Conservation (phyloP, 2,888 invertebrate species). For the Sipha maydis region DNA sequence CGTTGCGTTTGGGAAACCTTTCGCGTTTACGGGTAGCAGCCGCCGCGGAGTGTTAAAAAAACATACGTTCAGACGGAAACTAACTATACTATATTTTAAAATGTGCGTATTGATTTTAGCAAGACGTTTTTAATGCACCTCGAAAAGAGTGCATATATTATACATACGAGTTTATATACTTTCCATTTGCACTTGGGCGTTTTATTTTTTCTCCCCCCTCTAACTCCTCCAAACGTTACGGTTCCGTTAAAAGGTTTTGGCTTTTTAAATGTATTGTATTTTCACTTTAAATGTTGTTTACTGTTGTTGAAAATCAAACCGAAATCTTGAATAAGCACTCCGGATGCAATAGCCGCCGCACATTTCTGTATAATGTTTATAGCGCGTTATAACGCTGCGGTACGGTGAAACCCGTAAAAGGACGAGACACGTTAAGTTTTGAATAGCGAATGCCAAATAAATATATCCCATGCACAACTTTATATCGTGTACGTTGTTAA, state of each 20-base stretch:
- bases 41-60: too few species aligned
- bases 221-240: not conserved
- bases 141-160: not conserved
- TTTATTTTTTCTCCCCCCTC: not conserved
- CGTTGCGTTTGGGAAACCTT: too few species aligned
- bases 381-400: not conserved
- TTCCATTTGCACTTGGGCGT: not conserved
- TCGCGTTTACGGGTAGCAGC: too few species aligned
- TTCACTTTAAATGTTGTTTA: constrained; percentile 8
- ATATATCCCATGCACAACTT: too few species aligned
- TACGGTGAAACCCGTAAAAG: too few species aligned
- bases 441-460: too few species aligned
- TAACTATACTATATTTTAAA: too few species aligned
- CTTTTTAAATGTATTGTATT: constrained; percentile 26
- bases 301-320: constrained; percentile 7
- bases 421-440: too few species aligned
- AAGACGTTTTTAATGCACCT: not conserved
- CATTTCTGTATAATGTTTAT: not conserved
- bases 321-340: not conserved
- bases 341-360: not conserved
- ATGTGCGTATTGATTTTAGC: constrained; percentile 9
- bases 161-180: not conserved
- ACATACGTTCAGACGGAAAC: too few species aligned
- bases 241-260: constrained; percentile 50
- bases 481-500: too few species aligned